A percentile compares a stretch with the other conserved stretches of the same genome.
Evolutionary conservation across 1,140 invertebrate genomes (phyloP).

Genomic region (Cyphomyrmex costatus): DNA sequence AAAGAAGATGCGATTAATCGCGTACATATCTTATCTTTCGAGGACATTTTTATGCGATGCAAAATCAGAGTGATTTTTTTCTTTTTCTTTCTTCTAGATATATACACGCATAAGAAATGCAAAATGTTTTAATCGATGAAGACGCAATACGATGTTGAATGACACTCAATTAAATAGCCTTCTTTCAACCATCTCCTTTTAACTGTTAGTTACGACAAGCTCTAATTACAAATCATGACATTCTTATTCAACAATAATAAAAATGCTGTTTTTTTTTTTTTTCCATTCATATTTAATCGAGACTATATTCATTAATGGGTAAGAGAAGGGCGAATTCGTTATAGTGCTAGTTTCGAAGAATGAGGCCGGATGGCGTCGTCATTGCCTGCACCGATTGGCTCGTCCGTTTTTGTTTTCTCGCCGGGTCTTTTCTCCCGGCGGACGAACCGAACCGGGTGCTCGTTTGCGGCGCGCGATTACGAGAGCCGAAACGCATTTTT

Average conservation of each 20-base stretch:
- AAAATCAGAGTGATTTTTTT: not conserved
- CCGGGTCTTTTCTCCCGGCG: slow-evolving; percentile 20
- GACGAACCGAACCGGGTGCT: slow-evolving; percentile 28
- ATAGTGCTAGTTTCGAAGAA: slow-evolving; percentile 23
- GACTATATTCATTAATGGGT: not conserved
- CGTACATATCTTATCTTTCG: not conserved
- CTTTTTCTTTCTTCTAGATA: slow-evolving; percentile 2
- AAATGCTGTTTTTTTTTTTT: not conserved
- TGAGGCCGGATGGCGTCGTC: not conserved
- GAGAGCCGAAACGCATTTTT: slow-evolving; percentile 72
- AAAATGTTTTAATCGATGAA: not conserved
- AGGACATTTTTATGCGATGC: not conserved
- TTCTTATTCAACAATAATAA: not conserved
- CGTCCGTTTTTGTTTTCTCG: slow-evolving; percentile 55
- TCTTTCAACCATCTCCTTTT: slow-evolving; percentile 25
- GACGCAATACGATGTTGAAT: not conserved
- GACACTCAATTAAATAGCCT: slow-evolving; percentile 32
- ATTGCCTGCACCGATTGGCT: slow-evolving; percentile 47
- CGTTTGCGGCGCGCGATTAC: slow-evolving; percentile 72
- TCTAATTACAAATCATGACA: not conserved
- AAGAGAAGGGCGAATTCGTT: not conserved
- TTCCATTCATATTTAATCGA: not conserved
- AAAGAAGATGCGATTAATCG: not conserved
- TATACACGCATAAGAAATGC: not conserved
- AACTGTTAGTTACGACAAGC: not conserved